phyloP scores from a whole-genome alignment of 2,797 vertebrate genomes.

The Muraenolepis orangiensis region DNA sequence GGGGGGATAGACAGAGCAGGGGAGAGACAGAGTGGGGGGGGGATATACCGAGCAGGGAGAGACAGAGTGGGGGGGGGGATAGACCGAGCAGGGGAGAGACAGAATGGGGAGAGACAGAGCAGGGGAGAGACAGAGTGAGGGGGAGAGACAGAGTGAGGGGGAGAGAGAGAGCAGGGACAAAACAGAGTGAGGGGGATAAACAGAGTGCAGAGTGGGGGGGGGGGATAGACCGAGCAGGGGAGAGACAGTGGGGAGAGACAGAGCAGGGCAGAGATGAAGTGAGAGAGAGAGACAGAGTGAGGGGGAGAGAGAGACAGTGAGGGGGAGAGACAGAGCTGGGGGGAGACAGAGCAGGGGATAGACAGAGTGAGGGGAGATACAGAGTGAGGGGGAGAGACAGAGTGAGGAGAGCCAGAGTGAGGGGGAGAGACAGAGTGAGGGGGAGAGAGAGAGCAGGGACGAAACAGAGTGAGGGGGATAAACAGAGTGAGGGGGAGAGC shows the following conservation, averaged over 20 bases:
- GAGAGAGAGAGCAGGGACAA: neutral
- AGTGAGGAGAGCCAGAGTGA: too few species aligned
- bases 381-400: constrained; percentile 33
- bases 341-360: neutral
- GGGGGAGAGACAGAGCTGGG: too few species aligned
- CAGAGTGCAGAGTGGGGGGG: constrained; percentile 35
- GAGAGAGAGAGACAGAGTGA: constrained; percentile 55
- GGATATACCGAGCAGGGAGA: too few species aligned
- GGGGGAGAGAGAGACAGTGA: constrained; percentile 27
- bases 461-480: too few species aligned
- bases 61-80: neutral
- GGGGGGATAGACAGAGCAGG: too few species aligned
- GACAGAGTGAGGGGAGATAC: constrained; percentile 46
- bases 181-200: constrained; percentile 66
- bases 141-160: neutral
- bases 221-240: constrained; percentile 15
- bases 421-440: neutral
- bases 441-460: neutral
- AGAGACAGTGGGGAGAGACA: too few species aligned
- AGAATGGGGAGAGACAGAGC: constrained; percentile 18
- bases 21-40: constrained; percentile 13
- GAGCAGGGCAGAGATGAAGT: neutral
- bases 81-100: neutral
- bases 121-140: too few species aligned
- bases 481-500: constrained; percentile 46